Evolutionary conservation across 2,113 vertebrate species (phyloP), one percentile per base, ranked within the genome.

Genomic region (Tychaedon coryphoeus): DNA sequence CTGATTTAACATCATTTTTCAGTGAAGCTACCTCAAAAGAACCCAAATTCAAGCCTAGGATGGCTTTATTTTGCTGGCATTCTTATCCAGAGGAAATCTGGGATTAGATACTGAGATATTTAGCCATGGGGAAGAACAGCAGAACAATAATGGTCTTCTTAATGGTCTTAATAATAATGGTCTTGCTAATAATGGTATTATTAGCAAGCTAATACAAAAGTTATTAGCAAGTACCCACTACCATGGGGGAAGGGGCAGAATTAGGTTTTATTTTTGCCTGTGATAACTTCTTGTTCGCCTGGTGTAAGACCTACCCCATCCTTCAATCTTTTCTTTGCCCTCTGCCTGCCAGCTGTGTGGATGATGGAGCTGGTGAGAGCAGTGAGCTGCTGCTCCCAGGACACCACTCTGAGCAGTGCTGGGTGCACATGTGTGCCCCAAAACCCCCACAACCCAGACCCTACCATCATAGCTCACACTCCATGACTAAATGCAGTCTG

Each of bases 381-480:
- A 77, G 42, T 6, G 42, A 90, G 67, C 29, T 0, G 10, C 48
- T 67, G 10, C 43, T 64, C 53, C 67, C 79, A 71, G 40, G 56
- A 42, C 69, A 48, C 33, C 34, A 10, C 15, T 53, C 48, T 36
- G 24, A 67, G 78, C 66, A 45, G 22, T 5, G 29, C 56, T 56
- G 18, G 8, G 7, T 9, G 29, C 12, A 10, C n/a, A 25, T 0
- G 0, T 12, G 31, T 45, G 60, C 14, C 86, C 42, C 50, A 31
- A 38, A 51, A 11, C 12, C 23, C 34, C 57, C 62, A 19, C 9
- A 45, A 43, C 14, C 8, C 80, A 64, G 38, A 22, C 19, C n/a
- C 15, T 23, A 3, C 3, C 43, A 13, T n/a, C 4, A 6, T 42
- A 53, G 29, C 38, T 45, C 75, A 43, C 22, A 12, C 40, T 51